Conservation (phyloP, 2,797 vertebrate species). For the Cossypha heuglini region DNA sequence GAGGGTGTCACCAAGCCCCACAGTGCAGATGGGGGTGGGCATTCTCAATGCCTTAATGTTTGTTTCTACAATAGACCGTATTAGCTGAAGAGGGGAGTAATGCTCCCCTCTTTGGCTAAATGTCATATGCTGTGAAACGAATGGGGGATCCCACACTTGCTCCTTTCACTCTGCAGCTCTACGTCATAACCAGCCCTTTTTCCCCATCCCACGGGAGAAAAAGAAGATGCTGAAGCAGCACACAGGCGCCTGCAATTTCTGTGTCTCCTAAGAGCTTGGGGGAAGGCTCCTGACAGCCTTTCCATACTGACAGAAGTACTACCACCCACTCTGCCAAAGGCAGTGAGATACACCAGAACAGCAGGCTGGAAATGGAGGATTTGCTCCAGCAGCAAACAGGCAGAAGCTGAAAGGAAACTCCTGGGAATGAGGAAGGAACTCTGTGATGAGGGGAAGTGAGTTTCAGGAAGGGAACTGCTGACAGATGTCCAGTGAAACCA, state of each 20-base stretch:
- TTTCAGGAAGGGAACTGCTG: background rate
- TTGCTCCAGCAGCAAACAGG: background rate
- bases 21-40: background rate
- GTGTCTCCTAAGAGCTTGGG: background rate
- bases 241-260: background rate
- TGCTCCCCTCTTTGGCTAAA: background rate
- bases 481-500: background rate
- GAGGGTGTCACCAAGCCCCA: background rate
- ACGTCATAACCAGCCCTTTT: background rate
- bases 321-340: fast-evolving
- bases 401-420: background rate
- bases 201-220: background rate
- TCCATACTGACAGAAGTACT: background rate
- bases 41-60: slow-evolving; percentile 3
- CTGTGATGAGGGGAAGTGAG: background rate
- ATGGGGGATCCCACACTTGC: background rate
- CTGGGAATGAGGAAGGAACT: background rate
- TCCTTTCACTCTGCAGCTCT: slow-evolving; percentile 3
- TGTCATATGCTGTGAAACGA: background rate
- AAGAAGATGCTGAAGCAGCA: background rate
- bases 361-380: background rate
- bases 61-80: background rate
- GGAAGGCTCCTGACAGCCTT: background rate
- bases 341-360: background rate
- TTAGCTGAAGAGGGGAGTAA: background rate